A percentile compares a stretch with the other conserved stretches of the same genome.
phyloP scores from a whole-genome alignment of 2,888 invertebrate genomes.

The Chymomyza procnemis region DNA sequence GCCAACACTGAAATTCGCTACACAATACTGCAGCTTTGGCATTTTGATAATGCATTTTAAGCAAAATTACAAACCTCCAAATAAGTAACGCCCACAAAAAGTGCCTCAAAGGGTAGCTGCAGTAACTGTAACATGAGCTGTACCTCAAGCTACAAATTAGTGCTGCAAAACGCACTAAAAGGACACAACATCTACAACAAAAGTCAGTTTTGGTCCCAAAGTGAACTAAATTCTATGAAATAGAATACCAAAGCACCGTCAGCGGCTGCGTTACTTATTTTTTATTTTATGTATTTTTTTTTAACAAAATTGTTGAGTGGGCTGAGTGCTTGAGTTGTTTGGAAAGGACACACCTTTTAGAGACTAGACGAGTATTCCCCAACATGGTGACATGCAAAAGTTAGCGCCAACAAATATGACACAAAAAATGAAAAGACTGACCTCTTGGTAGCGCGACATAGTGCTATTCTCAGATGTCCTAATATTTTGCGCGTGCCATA shows the following conservation, averaged over 20 bases:
- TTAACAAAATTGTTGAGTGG: slow-evolving; percentile 9
- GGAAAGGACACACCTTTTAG: slow-evolving; percentile 39
- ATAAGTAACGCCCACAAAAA: neutral
- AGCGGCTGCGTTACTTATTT: too few species aligned
- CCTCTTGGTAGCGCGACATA: neutral
- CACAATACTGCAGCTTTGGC: neutral
- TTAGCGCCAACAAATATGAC: slow-evolving; percentile 5
- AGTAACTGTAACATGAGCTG: slow-evolving; percentile 38
- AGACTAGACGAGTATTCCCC: slow-evolving; percentile 33
- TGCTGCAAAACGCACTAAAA: slow-evolving; percentile 13
- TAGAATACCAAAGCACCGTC: slow-evolving; percentile 1
- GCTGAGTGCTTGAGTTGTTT: neutral
- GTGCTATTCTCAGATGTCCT: neutral
- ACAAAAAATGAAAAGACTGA: slow-evolving; percentile 2
- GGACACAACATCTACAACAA: slow-evolving; percentile 1
- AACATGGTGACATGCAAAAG: slow-evolving; percentile 29
- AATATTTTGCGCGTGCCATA: neutral
- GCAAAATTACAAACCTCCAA: neutral
- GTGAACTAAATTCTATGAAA: slow-evolving; percentile 31
- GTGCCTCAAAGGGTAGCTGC: neutral
- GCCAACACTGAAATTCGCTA: neutral
- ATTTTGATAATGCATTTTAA: neutral
- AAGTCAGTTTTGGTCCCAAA: slow-evolving; percentile 34
- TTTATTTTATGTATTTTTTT: slow-evolving; percentile 9
- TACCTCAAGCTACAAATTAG: slow-evolving; percentile 41